Conservation (phyloP, 1,140 invertebrate species). For the Bombyx mandarina region DNA sequence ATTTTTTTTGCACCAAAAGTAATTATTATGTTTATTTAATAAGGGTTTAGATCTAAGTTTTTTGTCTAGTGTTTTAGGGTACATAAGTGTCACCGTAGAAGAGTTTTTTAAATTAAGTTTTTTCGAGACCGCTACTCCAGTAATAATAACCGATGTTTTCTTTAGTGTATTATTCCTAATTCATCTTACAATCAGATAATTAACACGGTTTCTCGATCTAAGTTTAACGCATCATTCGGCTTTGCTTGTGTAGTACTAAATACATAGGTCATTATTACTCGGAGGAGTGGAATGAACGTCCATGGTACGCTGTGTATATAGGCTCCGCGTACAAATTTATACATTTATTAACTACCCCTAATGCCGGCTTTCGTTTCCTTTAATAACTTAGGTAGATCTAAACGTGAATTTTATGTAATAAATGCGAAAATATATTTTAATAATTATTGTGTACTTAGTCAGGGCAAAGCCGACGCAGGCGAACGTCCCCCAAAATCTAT, state of each 20-base stretch:
- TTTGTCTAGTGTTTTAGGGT: slow-evolving; percentile 61
- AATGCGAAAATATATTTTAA: slow-evolving; percentile 71
- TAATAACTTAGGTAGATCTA: slow-evolving; percentile 66
- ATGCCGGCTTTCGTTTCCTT: slow-evolving; percentile 61
- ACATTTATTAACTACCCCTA: slow-evolving; percentile 59
- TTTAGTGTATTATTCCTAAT: slow-evolving; percentile 8
- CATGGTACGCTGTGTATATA: slow-evolving; percentile 69
- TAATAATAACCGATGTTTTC: slow-evolving; percentile 28
- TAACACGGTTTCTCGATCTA: slow-evolving; percentile 24
- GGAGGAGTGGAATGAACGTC: slow-evolving; percentile 60
- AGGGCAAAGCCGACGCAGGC: slow-evolving; percentile 61
- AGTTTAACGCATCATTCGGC: not conserved
- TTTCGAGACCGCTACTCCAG: slow-evolving; percentile 47
- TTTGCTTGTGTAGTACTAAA: not conserved
- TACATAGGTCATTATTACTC: slow-evolving; percentile 30
- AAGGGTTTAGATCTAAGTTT: slow-evolving; percentile 59
- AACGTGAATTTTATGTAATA: slow-evolving; percentile 71
- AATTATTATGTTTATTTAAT: slow-evolving; percentile 51
- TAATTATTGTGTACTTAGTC: slow-evolving; percentile 66
- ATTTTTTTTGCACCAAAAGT: slow-evolving; percentile 61
- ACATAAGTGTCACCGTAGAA: slow-evolving; percentile 65
- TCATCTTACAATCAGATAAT: slow-evolving; percentile 15
- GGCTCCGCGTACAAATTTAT: slow-evolving; percentile 65
- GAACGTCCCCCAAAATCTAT: slow-evolving; percentile 23
- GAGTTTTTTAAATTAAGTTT: slow-evolving; percentile 57